Evolutionary conservation across 2,797 vertebrate species (phyloP).

Genomic region (Chiloscyllium punctatum): DNA sequence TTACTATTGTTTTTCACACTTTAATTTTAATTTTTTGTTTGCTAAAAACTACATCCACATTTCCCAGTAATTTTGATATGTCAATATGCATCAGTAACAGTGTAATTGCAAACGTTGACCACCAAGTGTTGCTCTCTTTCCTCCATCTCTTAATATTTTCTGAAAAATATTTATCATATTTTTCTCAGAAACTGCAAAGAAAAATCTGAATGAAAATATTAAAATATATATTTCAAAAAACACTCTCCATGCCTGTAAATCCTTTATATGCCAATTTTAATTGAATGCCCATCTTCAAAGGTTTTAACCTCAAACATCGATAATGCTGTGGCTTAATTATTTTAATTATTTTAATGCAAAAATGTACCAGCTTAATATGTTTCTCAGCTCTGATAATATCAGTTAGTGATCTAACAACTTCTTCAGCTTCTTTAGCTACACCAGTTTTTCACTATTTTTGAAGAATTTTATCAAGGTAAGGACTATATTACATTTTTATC

Average conservation of each 20-base stretch:
- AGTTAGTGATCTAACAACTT: not conserved
- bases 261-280: not conserved
- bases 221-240: not conserved
- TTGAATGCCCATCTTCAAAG: not conserved
- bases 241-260: not conserved
- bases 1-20: not conserved
- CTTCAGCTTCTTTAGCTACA: not conserved
- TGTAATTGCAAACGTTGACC: not conserved
- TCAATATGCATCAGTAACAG: not conserved
- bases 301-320: not conserved
- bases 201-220: not conserved
- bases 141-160: not conserved
- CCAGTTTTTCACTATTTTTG: not conserved
- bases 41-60: not conserved
- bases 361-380: not conserved
- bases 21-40: not conserved
- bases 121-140: not conserved
- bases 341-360: not conserved
- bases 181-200: not conserved
- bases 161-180: not conserved
- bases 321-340: not conserved
- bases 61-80: not conserved
- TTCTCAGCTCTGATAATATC: not conserved
- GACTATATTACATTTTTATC: not conserved
- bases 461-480: not conserved